Conservation (phyloP, 2,888 invertebrate genomes). For the Crematogaster levior region DNA sequence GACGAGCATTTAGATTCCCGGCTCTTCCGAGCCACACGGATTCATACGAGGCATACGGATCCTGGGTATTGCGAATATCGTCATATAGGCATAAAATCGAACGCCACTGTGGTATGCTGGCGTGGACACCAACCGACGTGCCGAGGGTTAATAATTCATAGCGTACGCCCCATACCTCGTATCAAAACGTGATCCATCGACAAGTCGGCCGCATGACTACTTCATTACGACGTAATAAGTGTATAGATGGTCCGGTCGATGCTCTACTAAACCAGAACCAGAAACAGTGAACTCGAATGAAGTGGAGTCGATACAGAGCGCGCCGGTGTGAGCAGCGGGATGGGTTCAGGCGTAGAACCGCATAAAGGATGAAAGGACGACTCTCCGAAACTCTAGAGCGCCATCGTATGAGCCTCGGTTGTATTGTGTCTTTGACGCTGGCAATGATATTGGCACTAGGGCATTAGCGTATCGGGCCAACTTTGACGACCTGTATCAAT, state of each 20-base stretch:
- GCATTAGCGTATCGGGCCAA: constrained; percentile 63
- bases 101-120: background rate
- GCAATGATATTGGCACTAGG: constrained; percentile 48
- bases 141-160: constrained; percentile 36
- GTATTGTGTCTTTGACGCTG: constrained; percentile 54
- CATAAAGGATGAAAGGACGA: constrained; percentile 68
- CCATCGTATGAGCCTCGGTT: constrained; percentile 57
- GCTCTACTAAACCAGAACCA: constrained; percentile 47
- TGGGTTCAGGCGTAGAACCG: constrained; percentile 34
- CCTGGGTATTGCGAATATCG: no score
- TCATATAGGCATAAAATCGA: constrained; percentile 7
- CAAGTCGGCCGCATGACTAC: constrained; percentile 46
- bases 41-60: no score
- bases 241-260: constrained; percentile 28
- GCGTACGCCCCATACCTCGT: background rate
- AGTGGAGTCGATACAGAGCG: background rate
- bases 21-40: no score
- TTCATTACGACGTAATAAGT: constrained; percentile 48
- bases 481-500: constrained; percentile 42
- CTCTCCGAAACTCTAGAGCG: constrained; percentile 64
- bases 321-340: constrained; percentile 19
- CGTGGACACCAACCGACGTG: constrained; percentile 11
- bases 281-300: constrained; percentile 31
- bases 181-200: constrained; percentile 43
- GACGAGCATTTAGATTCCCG: background rate